Evolutionary conservation across 1,140 invertebrate species (phyloP), one percentile per base, ranked within the genome.

Genomic region (Caenorhabditis tropicalis): DNA sequence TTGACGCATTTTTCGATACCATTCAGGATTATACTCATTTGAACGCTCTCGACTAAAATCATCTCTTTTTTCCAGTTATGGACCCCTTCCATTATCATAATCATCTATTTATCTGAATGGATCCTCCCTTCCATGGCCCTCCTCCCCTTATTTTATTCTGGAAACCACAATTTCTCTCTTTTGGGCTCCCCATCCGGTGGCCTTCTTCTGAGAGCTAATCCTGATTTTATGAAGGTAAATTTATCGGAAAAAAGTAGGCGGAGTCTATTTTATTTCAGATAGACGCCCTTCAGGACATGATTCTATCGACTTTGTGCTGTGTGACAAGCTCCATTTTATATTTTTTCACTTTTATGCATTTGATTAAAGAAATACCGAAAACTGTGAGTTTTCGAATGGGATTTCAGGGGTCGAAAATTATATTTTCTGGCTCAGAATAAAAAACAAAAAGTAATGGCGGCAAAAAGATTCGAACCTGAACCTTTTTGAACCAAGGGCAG

Each of bases 171-270:
- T 36, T 65, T 65, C 16, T 65, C 58, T 27, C n/a, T 65, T 0
- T 10, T 65, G 0, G n/a, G 15, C 0, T 33, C 58, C 9, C 58
- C 58, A 19, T 27, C 21, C 0, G 58, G 58, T 2, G 58, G 58
- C 4, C 10, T 65, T 0, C 19, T 65, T 6, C 1, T 65, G 19
- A 33, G 58, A 33, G 58, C 58, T 0, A 33, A 36, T 19, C 1
- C 58, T 21, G 58, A 65, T 15, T 65, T 65, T 36, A 65, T 65
- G 29, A 65, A 65, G 27, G 53, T 58, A n/a, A n/a, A n/a, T n/a
- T n/a, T n/a, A n/a, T n/a, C n/a, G n/a, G n/a, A n/a, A n/a, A n/a
- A n/a, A n/a, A n/a, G n/a, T n/a, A n/a, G n/a, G n/a, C n/a, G n/a
- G n/a, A 51, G 6, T 58, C 27, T 7, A 24, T 0, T 27, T 2